Evolutionary conservation across 2,113 vertebrate species (phyloP), one percentile per base, ranked within the genome.

Genomic region (Plotosus lineatus): DNA sequence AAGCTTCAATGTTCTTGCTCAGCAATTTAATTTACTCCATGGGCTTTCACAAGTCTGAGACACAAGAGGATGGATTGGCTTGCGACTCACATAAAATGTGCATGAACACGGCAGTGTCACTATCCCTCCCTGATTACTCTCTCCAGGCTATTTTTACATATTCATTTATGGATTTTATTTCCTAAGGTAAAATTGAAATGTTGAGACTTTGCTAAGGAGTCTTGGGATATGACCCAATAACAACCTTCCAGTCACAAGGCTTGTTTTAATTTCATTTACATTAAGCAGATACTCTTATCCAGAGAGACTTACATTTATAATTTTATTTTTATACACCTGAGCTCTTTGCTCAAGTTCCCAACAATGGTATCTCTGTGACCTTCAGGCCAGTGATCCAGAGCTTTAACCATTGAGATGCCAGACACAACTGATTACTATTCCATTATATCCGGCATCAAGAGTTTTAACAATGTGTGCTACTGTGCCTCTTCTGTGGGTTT

Each of bases 71-170:
- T 6, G 46, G 4, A 51, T 11, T 75, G 56, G 38, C 19, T 51
- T 40, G 19, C 44, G 84, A 74, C 89, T 88, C 86, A 77, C 84
- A 92, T 92, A 89, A 92, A 92, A 91, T 89, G 88, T 91, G 90
- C 85, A 92, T 92, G 90, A 92, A 90, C 87, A 84, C 89, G 83
- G 88, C 90, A 89, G 90, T 93, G 88, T 89, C 71, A 69, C 51
- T 83, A 83, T 81, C 61, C 69, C 50, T 71, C 84, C 68, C 8
- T 33, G 33, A 5, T 2, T 26, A 38, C 17, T 81, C 2, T 73
- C 46, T 19, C 17, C 33, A 4, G 28, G 36, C 17, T 26, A 3
- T 72, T 55, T 55, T 26, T 28, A 28, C 36, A n/a, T 9, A 58
- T 58, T 60, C 6, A 60, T 61, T 48, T 48, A 53, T 19, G 11